phyloP scores from a whole-genome alignment of 2,888 invertebrate genomes.

The Sarcophaga rosellei region DNA sequence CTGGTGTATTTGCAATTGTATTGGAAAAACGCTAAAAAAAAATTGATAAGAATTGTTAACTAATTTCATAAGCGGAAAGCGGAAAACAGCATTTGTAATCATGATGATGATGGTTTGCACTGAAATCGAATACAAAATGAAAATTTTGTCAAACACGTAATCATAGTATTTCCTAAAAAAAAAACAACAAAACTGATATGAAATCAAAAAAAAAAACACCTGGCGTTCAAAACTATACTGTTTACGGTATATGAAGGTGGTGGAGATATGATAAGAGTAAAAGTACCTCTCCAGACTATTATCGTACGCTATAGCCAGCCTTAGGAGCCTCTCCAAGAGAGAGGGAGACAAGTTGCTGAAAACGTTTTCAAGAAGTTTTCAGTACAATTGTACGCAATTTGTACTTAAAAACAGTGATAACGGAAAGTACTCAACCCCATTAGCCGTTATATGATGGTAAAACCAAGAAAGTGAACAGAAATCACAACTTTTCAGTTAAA shows the following conservation, averaged over 20 bases:
- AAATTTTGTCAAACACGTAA: neutral
- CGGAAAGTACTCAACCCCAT: neutral
- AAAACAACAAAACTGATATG: neutral
- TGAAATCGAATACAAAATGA: neutral
- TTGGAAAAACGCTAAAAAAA: neutral
- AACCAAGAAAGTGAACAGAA: neutral
- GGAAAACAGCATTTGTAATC: neutral
- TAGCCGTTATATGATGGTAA: neutral
- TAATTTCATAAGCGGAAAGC: slow-evolving; percentile 32
- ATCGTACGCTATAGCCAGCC: neutral
- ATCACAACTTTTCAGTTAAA: too few species aligned
- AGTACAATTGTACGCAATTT: slow-evolving; percentile 46
- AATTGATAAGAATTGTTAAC: slow-evolving; percentile 58
- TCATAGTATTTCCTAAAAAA: slow-evolving; percentile 14
- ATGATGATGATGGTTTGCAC: slow-evolving; percentile 47
- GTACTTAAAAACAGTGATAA: slow-evolving; percentile 25
- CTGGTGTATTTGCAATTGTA: slow-evolving; percentile 1
- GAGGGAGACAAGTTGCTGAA: neutral
- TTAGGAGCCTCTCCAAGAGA: too few species aligned
- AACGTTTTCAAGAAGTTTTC: neutral
- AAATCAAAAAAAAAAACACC: slow-evolving; percentile 33
- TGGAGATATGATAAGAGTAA: slow-evolving; percentile 38
- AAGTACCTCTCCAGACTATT: neutral
- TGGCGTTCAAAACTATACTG: slow-evolving; percentile 9
- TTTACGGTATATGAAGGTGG: neutral